Conservation (phyloP, 1,140 invertebrate species). For the Pollicipes pollicipes region DNA sequence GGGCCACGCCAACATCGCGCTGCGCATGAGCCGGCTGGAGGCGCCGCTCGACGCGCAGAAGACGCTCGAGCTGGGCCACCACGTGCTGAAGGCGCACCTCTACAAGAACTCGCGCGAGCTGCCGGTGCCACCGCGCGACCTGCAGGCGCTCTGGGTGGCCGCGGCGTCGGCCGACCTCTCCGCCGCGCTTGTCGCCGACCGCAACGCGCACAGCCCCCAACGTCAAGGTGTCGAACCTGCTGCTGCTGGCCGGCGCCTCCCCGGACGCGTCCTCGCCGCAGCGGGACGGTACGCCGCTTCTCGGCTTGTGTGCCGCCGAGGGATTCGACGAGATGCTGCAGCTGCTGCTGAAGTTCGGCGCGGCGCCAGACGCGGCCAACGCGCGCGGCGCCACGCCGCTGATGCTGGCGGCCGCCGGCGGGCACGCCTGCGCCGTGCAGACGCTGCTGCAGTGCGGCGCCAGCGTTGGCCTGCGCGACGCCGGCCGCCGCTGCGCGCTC, state of each 20-base stretch:
- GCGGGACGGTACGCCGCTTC: constrained; percentile 58
- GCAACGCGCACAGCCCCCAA: constrained; percentile 91
- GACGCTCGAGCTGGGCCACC: constrained; percentile 81
- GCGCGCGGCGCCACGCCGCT: constrained; percentile 57
- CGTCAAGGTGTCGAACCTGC: constrained; percentile 77
- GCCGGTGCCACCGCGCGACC: constrained; percentile 49
- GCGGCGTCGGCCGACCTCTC: constrained; percentile 63
- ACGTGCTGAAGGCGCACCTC: constrained; percentile 88
- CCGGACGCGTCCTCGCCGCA: constrained; percentile 59
- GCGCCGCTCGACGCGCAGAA: constrained; percentile 67
- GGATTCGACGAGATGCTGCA: constrained; percentile 73
- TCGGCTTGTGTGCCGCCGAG: constrained; percentile 75
- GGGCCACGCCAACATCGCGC: constrained; percentile 81
- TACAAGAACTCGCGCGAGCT: constrained; percentile 42
- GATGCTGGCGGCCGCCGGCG: constrained; percentile 55
- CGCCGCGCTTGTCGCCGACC: constrained; percentile 56
- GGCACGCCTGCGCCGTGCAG: constrained; percentile 59
- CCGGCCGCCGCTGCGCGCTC: constrained; percentile 48
- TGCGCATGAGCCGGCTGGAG: constrained; percentile 66
- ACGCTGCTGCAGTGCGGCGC: constrained; percentile 34
- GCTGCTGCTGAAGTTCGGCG: constrained; percentile 75
- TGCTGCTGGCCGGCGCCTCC: constrained; percentile 75
- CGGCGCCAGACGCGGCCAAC: constrained; percentile 71
- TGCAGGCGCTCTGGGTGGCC: constrained; percentile 77
- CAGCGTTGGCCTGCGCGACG: constrained; percentile 44